These are phyloP conservation scores for Pygocentrus nattereri DNA, from an alignment of 2,797 vertebrate species.

Conservation along the genomic window DNA sequence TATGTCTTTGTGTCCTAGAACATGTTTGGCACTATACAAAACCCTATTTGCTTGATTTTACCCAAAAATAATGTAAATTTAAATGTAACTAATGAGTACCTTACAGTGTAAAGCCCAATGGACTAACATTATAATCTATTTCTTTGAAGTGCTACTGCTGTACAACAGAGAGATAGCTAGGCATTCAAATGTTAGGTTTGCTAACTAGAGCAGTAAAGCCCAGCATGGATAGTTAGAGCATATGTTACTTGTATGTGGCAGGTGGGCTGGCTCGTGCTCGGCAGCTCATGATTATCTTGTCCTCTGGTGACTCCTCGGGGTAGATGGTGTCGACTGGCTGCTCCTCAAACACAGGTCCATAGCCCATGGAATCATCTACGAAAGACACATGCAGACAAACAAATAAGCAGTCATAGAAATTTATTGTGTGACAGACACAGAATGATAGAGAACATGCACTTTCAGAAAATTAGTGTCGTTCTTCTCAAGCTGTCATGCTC, in stretches of 20 bases:
- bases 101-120: not conserved
- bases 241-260: constrained; percentile 91
- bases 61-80: not conserved
- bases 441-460: not conserved
- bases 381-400: constrained; percentile 8
- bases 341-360: constrained; percentile 96
- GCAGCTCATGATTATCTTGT: constrained; percentile 93
- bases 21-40: no score
- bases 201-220: constrained; percentile 1
- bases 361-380: constrained; percentile 89
- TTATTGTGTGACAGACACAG: not conserved
- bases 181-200: not conserved
- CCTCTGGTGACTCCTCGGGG: constrained; percentile 94
- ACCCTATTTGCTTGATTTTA: no score
- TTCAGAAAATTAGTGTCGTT: not conserved
- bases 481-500: not conserved
- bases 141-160: not conserved
- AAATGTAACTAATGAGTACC: not conserved
- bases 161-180: not conserved
- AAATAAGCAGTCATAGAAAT: not conserved
- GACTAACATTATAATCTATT: no score
- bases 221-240: constrained; percentile 59
- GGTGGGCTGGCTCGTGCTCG: constrained; percentile 88
- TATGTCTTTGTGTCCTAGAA: no score
- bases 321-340: constrained; percentile 95